Evolutionary conservation across 2,888 invertebrate species (phyloP), one percentile per base, ranked within the genome.

Genomic region (Perizoma affinitatum): DNA sequence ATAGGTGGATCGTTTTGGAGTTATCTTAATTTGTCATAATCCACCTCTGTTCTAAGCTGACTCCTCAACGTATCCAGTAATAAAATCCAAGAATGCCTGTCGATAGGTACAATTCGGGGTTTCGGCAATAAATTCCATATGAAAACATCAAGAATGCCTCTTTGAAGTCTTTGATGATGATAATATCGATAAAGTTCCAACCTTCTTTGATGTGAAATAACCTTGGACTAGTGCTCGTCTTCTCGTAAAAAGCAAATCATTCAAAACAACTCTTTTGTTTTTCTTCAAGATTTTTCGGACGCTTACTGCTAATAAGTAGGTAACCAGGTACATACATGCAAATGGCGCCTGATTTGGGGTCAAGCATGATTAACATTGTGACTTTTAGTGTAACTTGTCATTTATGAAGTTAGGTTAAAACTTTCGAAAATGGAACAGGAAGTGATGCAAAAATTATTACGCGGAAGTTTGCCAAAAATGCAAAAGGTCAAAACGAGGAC

Each of bases 381-480:
- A 22, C 22, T 22, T 22, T 22, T 22, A 22, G 22, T 22, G 22
- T 22, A 22, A 22, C 22, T 22, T 22, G 22, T 22, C 22, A 22
- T 22, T 22, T 22, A 22, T 1, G 22, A 22, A 22, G 22, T 1
- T 22, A 22, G 22, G 22, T 22, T 22, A 22, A 22, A 22, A 22
- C 42, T 42, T 42, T 42, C 9, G 5, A 42, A 42, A 10, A n/a
- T 38, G 11, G 7, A 40, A 48, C 43, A 49, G 45, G 59, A 59
- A 50, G 41, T 42, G 10, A 49, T 49, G 49, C 7, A 54, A 54
- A 44, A 44, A 44, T 45, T 33, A 42, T 33, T 11, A 46, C 46
- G 50, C 50, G 59, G 59, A 54, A 59, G 50, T 54, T 45, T 50
- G 49, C n/a, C 49, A 49, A 54, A n/a, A 59, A 41, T 50, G 33